A percentile compares a stretch with the other conserved stretches of the same genome.
Conservation (phyloP, 2,888 invertebrate genomes). For the Anaspis maculata region DNA sequence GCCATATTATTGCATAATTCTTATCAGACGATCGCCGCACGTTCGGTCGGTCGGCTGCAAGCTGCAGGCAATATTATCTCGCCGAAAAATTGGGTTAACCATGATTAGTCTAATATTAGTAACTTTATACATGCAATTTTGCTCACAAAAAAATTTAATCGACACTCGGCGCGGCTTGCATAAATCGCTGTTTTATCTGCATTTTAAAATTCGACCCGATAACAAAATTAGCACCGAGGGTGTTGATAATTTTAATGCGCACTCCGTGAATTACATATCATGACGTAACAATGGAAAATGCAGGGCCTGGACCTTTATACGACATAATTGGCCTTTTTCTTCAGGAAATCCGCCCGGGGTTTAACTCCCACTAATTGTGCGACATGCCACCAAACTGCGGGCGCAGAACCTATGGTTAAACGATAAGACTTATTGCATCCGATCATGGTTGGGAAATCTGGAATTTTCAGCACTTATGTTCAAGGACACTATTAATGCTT, state of each 20-base stretch:
- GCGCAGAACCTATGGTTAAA: too few relatives aligned
- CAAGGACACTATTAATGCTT: too few relatives aligned
- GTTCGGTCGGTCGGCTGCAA: too few relatives aligned
- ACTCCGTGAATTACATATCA: conserved; percentile 12
- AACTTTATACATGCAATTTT: conserved; percentile 29
- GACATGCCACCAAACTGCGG: background rate
- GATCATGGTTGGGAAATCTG: too few relatives aligned
- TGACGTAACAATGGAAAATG: too few relatives aligned
- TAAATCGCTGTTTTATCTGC: conserved; percentile 22
- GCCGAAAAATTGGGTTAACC: conserved; percentile 24
- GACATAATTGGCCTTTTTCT: too few relatives aligned
- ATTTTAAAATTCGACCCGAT: conserved; percentile 18
- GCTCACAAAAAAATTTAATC: conserved; percentile 22
- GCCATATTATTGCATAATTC: too few relatives aligned
- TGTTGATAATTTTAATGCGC: conserved; percentile 20
- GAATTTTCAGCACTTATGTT: too few relatives aligned
- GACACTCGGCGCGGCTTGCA: conserved; percentile 16
- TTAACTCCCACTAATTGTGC: background rate
- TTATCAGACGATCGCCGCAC: too few relatives aligned
- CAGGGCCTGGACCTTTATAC: too few relatives aligned
- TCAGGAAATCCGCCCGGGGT: conserved; percentile 6
- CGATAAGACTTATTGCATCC: too few relatives aligned
- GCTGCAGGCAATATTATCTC: conserved; percentile 15
- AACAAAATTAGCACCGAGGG: conserved; percentile 21
- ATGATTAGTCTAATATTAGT: conserved; percentile 25